Conservation (phyloP, 2,888 invertebrate species). For the Reticulitermes lucifugus region DNA sequence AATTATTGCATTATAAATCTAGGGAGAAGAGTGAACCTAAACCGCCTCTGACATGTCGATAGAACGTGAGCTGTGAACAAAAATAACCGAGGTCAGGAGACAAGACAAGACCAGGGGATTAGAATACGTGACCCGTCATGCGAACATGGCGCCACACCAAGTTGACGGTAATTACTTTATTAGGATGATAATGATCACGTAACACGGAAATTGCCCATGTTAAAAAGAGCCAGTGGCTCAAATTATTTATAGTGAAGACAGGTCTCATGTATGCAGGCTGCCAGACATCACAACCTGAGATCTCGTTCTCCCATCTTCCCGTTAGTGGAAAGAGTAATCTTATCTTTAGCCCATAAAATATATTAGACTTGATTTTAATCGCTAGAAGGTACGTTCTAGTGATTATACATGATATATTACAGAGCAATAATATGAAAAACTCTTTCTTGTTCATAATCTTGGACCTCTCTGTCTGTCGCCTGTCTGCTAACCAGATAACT, state of each 20-base stretch:
- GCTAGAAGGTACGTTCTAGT: neutral
- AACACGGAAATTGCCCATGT: conserved; percentile 37
- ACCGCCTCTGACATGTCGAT: neutral
- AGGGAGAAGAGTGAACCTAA: neutral
- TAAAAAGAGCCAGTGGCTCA: conserved; percentile 7
- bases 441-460: neutral
- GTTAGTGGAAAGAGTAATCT: neutral
- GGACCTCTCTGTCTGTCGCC: neutral
- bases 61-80: neutral
- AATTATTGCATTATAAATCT: neutral
- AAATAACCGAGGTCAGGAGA: conserved; percentile 1
- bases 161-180: conserved; percentile 32
- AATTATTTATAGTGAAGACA: conserved; percentile 33
- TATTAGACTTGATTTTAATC: neutral
- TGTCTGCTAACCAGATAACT: conserved; percentile 14
- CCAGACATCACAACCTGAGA: neutral
- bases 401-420: neutral
- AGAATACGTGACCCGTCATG: neutral
- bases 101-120: neutral
- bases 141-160: conserved; percentile 17
- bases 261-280: neutral
- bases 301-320: conserved; percentile 3
- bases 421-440: neutral
- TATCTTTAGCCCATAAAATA: neutral
- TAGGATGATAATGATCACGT: conserved; percentile 34